Evolutionary conservation across 2,888 invertebrate species (phyloP), one percentile per base, ranked within the genome.

Genomic region (Spicauda simplicius): DNA sequence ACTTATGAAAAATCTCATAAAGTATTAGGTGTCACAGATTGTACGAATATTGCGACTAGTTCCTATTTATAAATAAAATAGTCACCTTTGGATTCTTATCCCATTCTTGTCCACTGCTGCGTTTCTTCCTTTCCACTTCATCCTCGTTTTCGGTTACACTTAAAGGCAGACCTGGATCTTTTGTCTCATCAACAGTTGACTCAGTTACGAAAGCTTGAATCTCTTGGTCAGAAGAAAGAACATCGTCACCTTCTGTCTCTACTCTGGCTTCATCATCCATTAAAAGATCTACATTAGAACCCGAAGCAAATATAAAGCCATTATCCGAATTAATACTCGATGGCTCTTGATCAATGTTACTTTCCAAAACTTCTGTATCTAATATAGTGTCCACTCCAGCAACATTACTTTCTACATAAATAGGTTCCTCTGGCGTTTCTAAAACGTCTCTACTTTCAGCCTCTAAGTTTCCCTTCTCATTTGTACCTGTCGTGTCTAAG

Each of bases 101-200:
- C 85, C 83, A 84, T 20, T 87, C 83, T 41, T 85, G 82, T 3
- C 76, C 85, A 45, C 85, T 86, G 62, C 87, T 90, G 16, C 91
- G 80, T 74, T 90, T 91, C 59, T 71, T 76, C 68, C 89, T 77
- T 20, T 77, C 82, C 1, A 76, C 74, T 50, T 63, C 69, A 25
- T 76, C 74, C 59, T 72, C 69, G 58, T 71, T 71, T 20, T 65
- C 75, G 45, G 63, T 71, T 33, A 72, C 76, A 50, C 33, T 79
- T 74, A 80, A 81, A 74, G 79, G 80, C 66, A 64, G 50, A 11
- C 37, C 58, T 33, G 48, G 30, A 5, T 62, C 64, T 5, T 52
- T 64, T 5, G 20, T 63, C n/a, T 64, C 69, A 18, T 64, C 63
- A 25, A 25, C 20, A 8, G 48, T 66, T 7, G 66, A 45, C 54